Evolutionary conservation across 2,113 vertebrate genomes (phyloP).

Genomic region (Phoenicopterus ruber): DNA sequence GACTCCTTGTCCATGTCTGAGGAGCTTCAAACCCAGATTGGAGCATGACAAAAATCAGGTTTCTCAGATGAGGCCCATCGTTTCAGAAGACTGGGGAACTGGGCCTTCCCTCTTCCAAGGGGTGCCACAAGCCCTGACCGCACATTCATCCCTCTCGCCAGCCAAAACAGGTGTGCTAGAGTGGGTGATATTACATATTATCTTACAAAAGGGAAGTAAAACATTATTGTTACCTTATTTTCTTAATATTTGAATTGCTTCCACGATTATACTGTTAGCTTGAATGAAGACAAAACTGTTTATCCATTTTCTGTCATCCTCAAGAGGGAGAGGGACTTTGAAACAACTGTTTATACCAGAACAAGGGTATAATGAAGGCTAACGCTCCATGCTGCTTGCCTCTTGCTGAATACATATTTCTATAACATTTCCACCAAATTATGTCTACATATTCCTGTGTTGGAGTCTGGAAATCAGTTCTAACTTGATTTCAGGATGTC

Average conservation of each 20-base stretch:
- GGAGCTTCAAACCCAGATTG: background rate
- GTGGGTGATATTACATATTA: background rate
- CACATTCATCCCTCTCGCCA: background rate
- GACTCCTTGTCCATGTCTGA: background rate
- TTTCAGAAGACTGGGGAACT: background rate
- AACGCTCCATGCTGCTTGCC: background rate
- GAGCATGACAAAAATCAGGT: background rate
- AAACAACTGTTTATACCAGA: background rate
- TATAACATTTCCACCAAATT: background rate
- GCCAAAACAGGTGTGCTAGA: background rate
- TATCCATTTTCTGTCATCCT: background rate
- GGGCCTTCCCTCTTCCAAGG: background rate
- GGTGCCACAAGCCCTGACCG: no score
- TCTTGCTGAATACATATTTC: conserved; percentile 12
- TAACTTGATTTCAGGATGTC: conserved; percentile 30
- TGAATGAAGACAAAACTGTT: background rate
- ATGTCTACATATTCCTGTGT: background rate
- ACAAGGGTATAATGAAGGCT: conserved; percentile 2
- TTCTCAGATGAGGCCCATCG: background rate
- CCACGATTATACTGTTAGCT: background rate
- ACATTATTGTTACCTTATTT: background rate
- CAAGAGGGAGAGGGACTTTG: background rate
- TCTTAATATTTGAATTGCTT: background rate
- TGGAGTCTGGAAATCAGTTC: conserved; percentile 10
- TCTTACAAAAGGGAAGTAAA: background rate